phyloP scores from a whole-genome alignment of 2,888 invertebrate species.

The Hololepta plana region DNA sequence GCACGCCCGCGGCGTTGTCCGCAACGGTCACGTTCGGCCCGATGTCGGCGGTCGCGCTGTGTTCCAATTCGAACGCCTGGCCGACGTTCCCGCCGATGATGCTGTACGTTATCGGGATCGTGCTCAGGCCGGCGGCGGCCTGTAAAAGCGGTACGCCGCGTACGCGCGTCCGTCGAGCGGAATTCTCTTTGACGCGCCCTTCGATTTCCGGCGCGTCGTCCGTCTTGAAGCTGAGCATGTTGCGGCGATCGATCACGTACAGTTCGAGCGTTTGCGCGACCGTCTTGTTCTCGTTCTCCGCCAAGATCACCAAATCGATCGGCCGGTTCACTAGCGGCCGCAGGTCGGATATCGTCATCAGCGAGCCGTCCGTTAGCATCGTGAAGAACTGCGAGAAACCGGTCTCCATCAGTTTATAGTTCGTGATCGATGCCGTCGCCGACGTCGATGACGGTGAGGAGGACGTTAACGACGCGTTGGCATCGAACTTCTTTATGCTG shows the following conservation, averaged over 20 bases:
- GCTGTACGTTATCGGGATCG: constrained; percentile 55
- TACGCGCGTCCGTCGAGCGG: constrained; percentile 51
- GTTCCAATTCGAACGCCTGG: constrained; percentile 53
- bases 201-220: constrained; percentile 41
- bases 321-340: constrained; percentile 65
- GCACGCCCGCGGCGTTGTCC: constrained; percentile 41
- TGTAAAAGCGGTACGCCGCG: constrained; percentile 52
- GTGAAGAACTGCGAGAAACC: constrained; percentile 75
- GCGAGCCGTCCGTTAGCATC: constrained; percentile 68
- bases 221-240: constrained; percentile 61
- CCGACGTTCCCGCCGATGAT: constrained; percentile 62
- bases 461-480: constrained; percentile 36
- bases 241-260: constrained; percentile 64
- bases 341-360: constrained; percentile 81
- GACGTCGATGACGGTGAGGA: too few species aligned
- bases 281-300: constrained; percentile 67
- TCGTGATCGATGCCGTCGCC: too few species aligned
- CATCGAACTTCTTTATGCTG: constrained; percentile 62
- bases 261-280: constrained; percentile 64
- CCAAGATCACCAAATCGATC: constrained; percentile 62
- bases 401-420: constrained; percentile 54
- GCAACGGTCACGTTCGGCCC: constrained; percentile 30
- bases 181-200: constrained; percentile 62
- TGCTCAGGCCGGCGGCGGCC: constrained; percentile 48
- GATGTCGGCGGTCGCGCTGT: constrained; percentile 30